Evolutionary conservation across 2,797 vertebrate species (phyloP), one percentile per base, ranked within the genome.

Genomic region (Pagetopsis macropterus): DNA sequence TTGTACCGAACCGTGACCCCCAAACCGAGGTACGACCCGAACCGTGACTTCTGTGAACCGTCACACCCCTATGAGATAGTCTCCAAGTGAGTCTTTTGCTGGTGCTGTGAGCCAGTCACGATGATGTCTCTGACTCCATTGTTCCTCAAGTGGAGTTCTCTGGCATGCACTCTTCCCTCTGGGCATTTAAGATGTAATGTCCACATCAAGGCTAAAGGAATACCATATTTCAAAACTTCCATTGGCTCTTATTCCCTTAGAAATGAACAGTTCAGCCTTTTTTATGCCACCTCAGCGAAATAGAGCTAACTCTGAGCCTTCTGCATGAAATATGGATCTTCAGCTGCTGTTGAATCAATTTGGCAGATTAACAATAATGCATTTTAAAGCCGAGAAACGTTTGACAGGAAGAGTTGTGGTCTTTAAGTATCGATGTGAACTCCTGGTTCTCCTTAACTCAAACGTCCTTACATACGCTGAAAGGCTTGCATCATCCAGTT

Each of bases 271-370:
- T 88, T 89, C 85, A 89, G 83, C 79, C 62, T 16, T 66, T 87
- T 87, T 78, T 79, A 74, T 85, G 84, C 85, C 75, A 67, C 51
- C 43, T 14, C 86, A 85, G 86, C 87, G 87, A 84, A 87, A 84
- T 55, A 69, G 19, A 78, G 64, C 33, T 52, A 75, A 78, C 69
- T 86, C 74, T 8, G 49, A 57, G 68, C 61, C 78, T 77, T 70
- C 82, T 67, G 68, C 27, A 67, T 86, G 78, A 89, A 79, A 79
- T 86, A 88, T 86, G 66, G 80, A 88, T 88, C 81, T 85, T 70
- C 83, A 72, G 73, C 75, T 69, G 72, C 78, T 83, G 64, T 70
- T 83, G 78, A 85, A 92, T 77, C 87, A 55, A 88, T 82, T 76
- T 78, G 69, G 64, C 79, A 84, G 79, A 87, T 89, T 85, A 84